Evolutionary conservation across 2,888 invertebrate species (phyloP).

Genomic region (Miltochrista miniata): DNA sequence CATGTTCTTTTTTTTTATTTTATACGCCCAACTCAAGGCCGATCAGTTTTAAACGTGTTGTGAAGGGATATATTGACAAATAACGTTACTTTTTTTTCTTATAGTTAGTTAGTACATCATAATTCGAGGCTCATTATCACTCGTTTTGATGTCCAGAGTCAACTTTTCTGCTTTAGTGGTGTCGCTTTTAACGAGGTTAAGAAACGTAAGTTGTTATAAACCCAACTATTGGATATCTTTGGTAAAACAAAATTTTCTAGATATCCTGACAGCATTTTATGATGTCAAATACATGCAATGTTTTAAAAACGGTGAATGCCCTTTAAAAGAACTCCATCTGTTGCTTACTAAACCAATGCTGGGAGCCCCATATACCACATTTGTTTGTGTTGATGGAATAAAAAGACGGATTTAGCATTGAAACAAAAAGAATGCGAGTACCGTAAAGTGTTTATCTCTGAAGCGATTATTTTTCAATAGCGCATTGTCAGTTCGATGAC

Average conservation of each 20-base stretch:
- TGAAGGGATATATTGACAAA: slow-evolving; percentile 25
- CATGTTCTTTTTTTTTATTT: slow-evolving; percentile 37
- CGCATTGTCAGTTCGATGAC: slow-evolving; percentile 20
- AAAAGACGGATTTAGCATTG: background rate
- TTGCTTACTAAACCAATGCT: no score
- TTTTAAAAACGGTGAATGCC: background rate
- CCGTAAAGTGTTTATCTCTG: slow-evolving; percentile 11
- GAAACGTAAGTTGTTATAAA: no score
- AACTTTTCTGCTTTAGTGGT: no score
- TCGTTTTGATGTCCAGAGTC: no score
- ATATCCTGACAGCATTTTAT: no score
- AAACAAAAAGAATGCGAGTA: slow-evolving; percentile 4
- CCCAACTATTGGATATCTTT: no score
- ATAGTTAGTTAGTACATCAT: slow-evolving; percentile 1
- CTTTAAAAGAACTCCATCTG: no score
- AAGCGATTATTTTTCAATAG: slow-evolving; percentile 22
- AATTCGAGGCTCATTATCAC: no score
- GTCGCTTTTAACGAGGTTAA: background rate
- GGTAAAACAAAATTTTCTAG: no score
- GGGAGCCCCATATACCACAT: no score
- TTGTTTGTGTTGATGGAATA: background rate
- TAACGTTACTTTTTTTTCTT: slow-evolving; percentile 8
- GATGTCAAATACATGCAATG: no score
- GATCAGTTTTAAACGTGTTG: slow-evolving; percentile 19
- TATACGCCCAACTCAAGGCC: slow-evolving; percentile 37